Conservation (phyloP, 2,888 invertebrate species). For the Corbicula japonica region DNA sequence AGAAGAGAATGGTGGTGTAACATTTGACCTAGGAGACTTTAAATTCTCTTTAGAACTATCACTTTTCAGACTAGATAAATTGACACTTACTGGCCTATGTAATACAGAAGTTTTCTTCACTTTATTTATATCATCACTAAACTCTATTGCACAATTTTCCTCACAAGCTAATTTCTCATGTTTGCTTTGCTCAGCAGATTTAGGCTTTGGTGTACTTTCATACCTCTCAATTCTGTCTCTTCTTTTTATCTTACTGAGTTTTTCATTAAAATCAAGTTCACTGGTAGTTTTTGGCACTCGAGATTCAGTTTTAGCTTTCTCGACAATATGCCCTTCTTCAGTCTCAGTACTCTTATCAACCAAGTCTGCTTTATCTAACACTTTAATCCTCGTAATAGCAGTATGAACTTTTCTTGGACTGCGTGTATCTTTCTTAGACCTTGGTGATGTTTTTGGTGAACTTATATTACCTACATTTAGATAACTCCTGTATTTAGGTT, state of each 20-base stretch:
- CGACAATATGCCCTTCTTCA: conserved; percentile 23
- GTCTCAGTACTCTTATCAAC: conserved; percentile 42
- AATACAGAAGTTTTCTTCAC: conserved; percentile 26
- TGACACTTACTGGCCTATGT: conserved; percentile 36
- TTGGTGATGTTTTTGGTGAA: conserved; percentile 33
- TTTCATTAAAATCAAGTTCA: not conserved
- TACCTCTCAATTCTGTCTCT: conserved; percentile 24
- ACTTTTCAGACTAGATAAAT: conserved; percentile 29
- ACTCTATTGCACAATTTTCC: conserved; percentile 36
- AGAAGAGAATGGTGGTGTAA: not conserved
- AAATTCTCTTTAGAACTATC: conserved; percentile 18
- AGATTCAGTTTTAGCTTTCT: conserved; percentile 11
- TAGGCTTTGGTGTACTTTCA: conserved; percentile 29
- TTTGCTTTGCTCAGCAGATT: not conserved
- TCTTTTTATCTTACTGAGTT: not conserved
- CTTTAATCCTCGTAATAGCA: conserved; percentile 33
- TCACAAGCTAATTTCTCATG: not conserved
- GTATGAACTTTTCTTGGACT: conserved; percentile 31
- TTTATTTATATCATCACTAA: conserved; percentile 28
- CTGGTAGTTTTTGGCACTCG: conserved; percentile 4
- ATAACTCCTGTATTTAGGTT: conserved; percentile 44
- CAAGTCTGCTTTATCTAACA: conserved; percentile 35
- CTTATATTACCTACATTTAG: conserved; percentile 52
- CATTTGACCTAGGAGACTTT: conserved; percentile 11
- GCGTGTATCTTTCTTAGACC: conserved; percentile 15